Evolutionary conservation across 1,140 invertebrate genomes (phyloP), one percentile per base, ranked within the genome.

Genomic region (Diuraphis noxia): DNA sequence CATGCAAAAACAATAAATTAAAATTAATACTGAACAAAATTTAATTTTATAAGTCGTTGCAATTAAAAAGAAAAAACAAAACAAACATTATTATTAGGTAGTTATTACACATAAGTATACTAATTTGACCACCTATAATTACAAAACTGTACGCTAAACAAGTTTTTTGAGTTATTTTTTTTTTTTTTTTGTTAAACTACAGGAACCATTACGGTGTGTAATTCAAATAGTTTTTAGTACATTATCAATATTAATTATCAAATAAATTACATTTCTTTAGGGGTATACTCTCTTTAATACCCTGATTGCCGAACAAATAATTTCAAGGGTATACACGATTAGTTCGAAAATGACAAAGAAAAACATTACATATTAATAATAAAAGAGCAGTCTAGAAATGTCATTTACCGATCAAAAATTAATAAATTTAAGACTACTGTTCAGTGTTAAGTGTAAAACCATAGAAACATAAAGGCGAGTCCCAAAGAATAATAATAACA

Each of bases 1-100:
- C 86, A 88, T 88, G 86, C 86, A 63, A 88, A 88, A 88, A 88
- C 86, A 63, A 88, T 88, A 88, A 88, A 88, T n/a, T 88, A 63
- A 88, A 88, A 88, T 88, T 88, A 88, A 88, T 84, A 84, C 81
- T 81, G 77, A 84, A 84, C 41, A 49, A 81, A 90, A 89, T 38
- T 89, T 46, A 89, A 88, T 88, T 46, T 38, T 34, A 86, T 72
- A 88, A 88, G 84, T 88, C 49, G 36, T 88, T 38, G 86, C 40
- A 36, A 63, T 63, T 56, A 56, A 63, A 56, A 63, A 88, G 56
- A 56, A 88, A 88, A 88, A 86, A 86, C 43, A 86, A 56, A 36
- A 91, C 56, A 86, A 86, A 86, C 34, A 52, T 52, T 86, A 86
- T 86, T 86, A 72, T 72, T 72, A 72, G 56, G 56, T 72, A 52